Evolutionary conservation across 2,888 invertebrate species (phyloP).

Genomic region (Athetis lepigone): DNA sequence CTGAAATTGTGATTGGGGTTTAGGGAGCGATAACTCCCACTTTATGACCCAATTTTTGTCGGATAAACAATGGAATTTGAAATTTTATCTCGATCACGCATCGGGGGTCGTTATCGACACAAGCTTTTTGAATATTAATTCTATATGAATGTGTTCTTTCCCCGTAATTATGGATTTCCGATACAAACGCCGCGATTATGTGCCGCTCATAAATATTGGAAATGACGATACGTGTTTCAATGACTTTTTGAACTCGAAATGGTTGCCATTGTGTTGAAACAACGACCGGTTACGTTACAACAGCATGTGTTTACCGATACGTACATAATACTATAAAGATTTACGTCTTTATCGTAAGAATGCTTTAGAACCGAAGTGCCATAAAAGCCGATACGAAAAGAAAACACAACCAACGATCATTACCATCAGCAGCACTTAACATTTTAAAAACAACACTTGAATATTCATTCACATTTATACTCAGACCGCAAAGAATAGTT

Average conservation of each 20-base stretch:
- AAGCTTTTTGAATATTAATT: slow-evolving; percentile 66
- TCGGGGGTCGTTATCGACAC: slow-evolving; percentile 69
- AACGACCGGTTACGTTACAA: slow-evolving; percentile 42
- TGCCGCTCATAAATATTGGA: slow-evolving; percentile 46
- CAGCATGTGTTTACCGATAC: slow-evolving; percentile 22
- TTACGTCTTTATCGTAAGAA: slow-evolving; percentile 23
- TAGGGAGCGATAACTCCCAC: slow-evolving; percentile 85
- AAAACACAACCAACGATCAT: slow-evolving; percentile 34
- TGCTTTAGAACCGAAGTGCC: slow-evolving; percentile 3
- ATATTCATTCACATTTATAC: slow-evolving; percentile 77
- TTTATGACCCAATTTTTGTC: slow-evolving; percentile 87
- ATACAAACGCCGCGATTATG: slow-evolving; percentile 50
- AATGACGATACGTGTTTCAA: slow-evolving; percentile 43
- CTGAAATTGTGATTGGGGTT: slow-evolving; percentile 86
- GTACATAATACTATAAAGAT: slow-evolving; percentile 26
- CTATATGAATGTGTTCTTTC: slow-evolving; percentile 54
- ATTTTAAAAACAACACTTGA: slow-evolving; percentile 65
- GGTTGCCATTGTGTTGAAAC: slow-evolving; percentile 27
- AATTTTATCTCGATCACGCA: slow-evolving; percentile 77
- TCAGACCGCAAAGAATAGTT: slow-evolving; percentile 58
- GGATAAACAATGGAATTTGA: slow-evolving; percentile 86
- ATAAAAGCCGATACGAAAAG: slow-evolving; percentile 12
- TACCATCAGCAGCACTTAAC: slow-evolving; percentile 48
- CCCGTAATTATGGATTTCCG: slow-evolving; percentile 62
- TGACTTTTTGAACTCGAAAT: slow-evolving; percentile 46